These are phyloP conservation scores for Limnephilus auricula DNA, from an alignment of 2,888 invertebrate species.

Conservation along the genomic window DNA sequence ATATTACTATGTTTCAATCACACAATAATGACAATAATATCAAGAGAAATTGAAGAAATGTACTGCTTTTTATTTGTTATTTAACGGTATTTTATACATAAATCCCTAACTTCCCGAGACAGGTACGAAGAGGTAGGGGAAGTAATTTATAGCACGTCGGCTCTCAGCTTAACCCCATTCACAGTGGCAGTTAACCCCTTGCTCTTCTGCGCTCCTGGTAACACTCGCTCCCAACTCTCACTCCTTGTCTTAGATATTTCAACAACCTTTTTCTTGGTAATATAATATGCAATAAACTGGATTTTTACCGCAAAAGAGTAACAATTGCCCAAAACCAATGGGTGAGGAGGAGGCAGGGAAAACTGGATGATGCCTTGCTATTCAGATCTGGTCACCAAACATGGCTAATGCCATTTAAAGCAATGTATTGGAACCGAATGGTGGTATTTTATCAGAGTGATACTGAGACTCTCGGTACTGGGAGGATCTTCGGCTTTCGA, in stretches of 20 bases:
- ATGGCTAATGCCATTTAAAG: too few species aligned
- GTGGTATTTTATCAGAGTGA: too few species aligned
- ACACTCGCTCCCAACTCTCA: neutral
- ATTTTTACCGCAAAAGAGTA: too few species aligned
- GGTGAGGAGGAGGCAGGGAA: too few species aligned
- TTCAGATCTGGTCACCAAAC: too few species aligned
- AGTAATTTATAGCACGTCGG: neutral
- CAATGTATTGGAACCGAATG: too few species aligned
- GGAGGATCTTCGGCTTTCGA: too few species aligned
- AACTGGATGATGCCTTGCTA: too few species aligned
- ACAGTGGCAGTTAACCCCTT: neutral
- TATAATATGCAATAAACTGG: neutral
- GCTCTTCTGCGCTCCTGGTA: neutral
- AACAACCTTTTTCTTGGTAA: neutral
- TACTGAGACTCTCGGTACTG: too few species aligned
- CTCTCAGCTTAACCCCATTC: neutral
- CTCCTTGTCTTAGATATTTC: neutral
- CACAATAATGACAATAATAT: neutral
- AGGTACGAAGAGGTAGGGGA: neutral
- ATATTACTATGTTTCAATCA: neutral
- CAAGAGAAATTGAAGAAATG: neutral
- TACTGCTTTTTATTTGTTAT: neutral
- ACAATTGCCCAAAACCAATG: too few species aligned
- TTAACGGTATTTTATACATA: neutral
- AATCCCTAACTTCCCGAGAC: neutral